Evolutionary conservation across 2,113 vertebrate genomes (phyloP), one percentile per base, ranked within the genome.

Genomic region (Gallinago paraguaiae): DNA sequence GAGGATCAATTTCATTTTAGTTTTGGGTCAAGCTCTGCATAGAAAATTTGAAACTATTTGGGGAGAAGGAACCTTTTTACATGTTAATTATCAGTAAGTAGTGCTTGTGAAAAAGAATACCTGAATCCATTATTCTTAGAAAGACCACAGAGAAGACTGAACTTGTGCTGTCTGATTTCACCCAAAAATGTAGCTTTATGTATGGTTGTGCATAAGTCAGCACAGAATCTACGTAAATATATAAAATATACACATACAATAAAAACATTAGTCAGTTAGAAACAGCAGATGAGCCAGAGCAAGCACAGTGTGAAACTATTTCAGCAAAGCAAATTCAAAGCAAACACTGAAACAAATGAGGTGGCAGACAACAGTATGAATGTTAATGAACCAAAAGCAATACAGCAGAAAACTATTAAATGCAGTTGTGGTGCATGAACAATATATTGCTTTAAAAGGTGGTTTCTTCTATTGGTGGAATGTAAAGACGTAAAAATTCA

Each of bases 311-410:
- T 95, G 94, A 88, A 96, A 84, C 93, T 96, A 94, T 93, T 97
- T 96, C 90, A 96, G 93, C 82, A 95, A 94, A 64, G 84, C 76
- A 96, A 95, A 97, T 95, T 96, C 93, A 97, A 95, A 97, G 94
- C 90, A 97, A 97, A 97, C 76, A 96, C 50, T 82, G 90, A 98
- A 96, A 96, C 92, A 97, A 96, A 95, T 86, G 95, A 97, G 91
- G 96, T 97, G 88, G 77, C 75, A 97, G 95, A 96, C 88, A 96
- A 86, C 15, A 86, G 90, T 83, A 83, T 95, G 97, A 97, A 97
- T 97, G 93, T 81, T 97, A 97, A 98, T 96, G 93, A 98, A 86
- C 63, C 84, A 90, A 96, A 95, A 84, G 83, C 92, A 91, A 72
- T 92, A 87, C 51, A 94, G 87, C 22, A 7, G 91, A 96, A 97